Percentiles rank a stretch among this genome's conserved stretches.
phyloP scores from a whole-genome alignment of 2,888 invertebrate species.

The Leucozona laternaria region DNA sequence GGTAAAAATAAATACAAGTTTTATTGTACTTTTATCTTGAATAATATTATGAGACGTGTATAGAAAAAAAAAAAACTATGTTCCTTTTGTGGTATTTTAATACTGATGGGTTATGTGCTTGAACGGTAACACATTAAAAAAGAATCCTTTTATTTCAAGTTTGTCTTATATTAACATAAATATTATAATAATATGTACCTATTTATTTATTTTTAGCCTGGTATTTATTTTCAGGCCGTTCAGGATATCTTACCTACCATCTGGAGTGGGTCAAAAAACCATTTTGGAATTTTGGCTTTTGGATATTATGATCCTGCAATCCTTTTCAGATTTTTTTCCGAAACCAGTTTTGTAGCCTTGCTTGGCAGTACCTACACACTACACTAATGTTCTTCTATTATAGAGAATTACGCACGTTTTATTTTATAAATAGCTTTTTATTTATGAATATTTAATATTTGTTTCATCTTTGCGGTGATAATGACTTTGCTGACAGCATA shows the following conservation, averaged over 20 bases:
- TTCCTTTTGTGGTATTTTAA: not conserved
- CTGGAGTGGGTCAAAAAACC: too few relatives aligned
- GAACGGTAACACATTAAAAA: not conserved
- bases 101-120: not conserved
- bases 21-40: not conserved
- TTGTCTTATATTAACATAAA: too few relatives aligned
- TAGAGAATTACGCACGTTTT: not conserved
- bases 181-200: too few relatives aligned
- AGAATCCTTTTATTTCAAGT: too few relatives aligned
- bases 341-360: not conserved
- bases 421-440: conserved; percentile 5
- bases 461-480: conserved; percentile 18
- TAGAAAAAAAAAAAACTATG: not conserved
- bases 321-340: not conserved
- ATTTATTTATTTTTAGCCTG: too few relatives aligned
- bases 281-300: too few relatives aligned
- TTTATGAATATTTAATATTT: not conserved
- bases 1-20: not conserved
- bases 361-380: not conserved
- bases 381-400: not conserved
- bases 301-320: not conserved
- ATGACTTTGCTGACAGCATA: conserved; percentile 22
- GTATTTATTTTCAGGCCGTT: too few relatives aligned
- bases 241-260: too few relatives aligned
- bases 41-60: not conserved